Evolutionary conservation across 35 echinoderm and acorn worm species (phyloP), one percentile per base, ranked within the genome.

Genomic region (Stichopus chloronotus): DNA sequence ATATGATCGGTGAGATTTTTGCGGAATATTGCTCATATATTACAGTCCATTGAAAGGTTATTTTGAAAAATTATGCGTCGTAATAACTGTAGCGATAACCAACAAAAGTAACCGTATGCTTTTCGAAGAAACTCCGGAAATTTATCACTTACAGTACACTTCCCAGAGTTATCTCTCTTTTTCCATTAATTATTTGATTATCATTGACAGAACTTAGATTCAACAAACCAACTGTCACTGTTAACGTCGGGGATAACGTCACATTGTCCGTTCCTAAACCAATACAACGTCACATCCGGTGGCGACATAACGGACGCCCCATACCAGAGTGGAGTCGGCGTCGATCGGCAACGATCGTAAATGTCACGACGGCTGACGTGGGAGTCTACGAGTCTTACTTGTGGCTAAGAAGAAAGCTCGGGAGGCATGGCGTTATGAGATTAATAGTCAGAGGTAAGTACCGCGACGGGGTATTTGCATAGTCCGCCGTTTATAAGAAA

Each of bases 401-500:
- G 80, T 55, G 17, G 19, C 43, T 19, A 13, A 55, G 52, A 55
- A 52, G 80, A 8, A 7, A 9, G 17, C 19, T 56, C 9, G 80
- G 80, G 7, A 55, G 55, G 17, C 80, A 83, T 9, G 80, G 25
- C 19, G 54, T 83, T 14, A 83, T 83, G 80, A 8, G 80, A 83
- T 16, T 83, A 52, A 83, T 83, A 53, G 80, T 83, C 9, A 43
- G 80, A 83, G 80, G 80, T 83, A 17, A 43, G 52, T 54, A 82
- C 0, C 8, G 20, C 8, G 1, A 4, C 14, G 59, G 59, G 14
- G 59, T 43, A 43, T 43, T 43, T 43, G 0, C 30, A 43, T n/a
- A n/a, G n/a, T n/a, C n/a, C n/a, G n/a, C n/a, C n/a, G n/a, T 43
- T 43, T 43, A 43, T 3, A 43, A 43, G 30, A 3, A 43, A 43